These are phyloP conservation scores for Heliconius congener DNA, from an alignment of 1,140 invertebrate genomes.

Conservation along the genomic window DNA sequence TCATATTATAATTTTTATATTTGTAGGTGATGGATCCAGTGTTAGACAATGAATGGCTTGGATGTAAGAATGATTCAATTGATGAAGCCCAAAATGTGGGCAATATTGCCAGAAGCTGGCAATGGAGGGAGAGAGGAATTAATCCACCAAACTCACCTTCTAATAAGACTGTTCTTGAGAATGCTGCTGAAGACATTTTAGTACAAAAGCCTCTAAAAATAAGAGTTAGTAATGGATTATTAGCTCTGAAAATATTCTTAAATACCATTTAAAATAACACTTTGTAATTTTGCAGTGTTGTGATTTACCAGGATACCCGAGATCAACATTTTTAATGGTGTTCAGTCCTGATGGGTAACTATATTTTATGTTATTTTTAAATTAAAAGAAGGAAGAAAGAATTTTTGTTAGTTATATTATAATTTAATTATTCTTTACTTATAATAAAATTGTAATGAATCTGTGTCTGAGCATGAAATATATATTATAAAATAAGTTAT, in stretches of 20 bases:
- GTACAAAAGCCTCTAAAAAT: constrained; percentile 72
- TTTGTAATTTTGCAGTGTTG: constrained; percentile 82
- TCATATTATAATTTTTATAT: background rate
- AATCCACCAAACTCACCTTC: constrained; percentile 56
- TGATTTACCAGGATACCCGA: constrained; percentile 87
- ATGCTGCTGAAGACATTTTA: constrained; percentile 73
- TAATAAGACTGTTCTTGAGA: constrained; percentile 73
- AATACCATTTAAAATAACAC: constrained; percentile 14
- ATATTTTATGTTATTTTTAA: background rate
- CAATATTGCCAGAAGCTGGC: constrained; percentile 69
- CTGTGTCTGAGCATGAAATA: no score
- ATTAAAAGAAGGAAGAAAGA: background rate
- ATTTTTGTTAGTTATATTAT: background rate
- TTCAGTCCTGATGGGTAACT: constrained; percentile 92
- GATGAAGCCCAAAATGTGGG: constrained; percentile 61
- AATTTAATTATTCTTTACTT: no score
- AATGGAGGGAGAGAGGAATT: constrained; percentile 68
- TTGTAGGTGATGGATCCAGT: constrained; percentile 68
- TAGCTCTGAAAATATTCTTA: constrained; percentile 12
- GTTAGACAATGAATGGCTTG: constrained; percentile 69
- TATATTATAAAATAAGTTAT: no score
- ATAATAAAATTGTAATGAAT: no score
- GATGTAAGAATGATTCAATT: constrained; percentile 64
- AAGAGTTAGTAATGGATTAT: constrained; percentile 52
- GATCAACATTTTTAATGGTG: constrained; percentile 92